phyloP scores from a whole-genome alignment of 2,888 invertebrate species.

The Melanotus villosus region DNA sequence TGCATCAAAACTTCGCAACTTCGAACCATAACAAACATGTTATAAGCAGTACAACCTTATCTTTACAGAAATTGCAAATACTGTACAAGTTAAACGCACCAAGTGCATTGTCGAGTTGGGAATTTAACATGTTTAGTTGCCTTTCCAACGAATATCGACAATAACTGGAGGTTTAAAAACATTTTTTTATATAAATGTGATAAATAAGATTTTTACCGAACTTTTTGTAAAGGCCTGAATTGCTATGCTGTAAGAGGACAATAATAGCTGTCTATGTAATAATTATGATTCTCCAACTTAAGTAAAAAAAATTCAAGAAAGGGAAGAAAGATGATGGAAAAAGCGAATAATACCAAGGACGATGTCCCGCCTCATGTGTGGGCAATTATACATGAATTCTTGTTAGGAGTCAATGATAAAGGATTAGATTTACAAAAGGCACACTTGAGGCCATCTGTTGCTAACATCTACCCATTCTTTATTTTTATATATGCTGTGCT shows the following conservation, averaged over 20 bases:
- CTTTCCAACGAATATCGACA: neutral
- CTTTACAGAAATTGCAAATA: neutral
- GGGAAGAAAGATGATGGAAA: slow-evolving; percentile 31
- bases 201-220: neutral
- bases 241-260: slow-evolving; percentile 12
- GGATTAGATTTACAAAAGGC: slow-evolving; percentile 73
- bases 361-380: slow-evolving; percentile 59
- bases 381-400: slow-evolving; percentile 59
- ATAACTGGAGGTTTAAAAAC: neutral
- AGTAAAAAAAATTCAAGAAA: no score
- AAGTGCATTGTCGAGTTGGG: neutral
- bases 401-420: slow-evolving; percentile 57
- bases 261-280: slow-evolving; percentile 10
- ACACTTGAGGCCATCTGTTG: slow-evolving; percentile 73
- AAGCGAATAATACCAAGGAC: slow-evolving; percentile 40
- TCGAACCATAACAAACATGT: neutral
- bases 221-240: neutral
- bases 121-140: neutral
- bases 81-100: neutral
- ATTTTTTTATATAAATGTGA: neutral
- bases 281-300: neutral
- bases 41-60: neutral
- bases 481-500: slow-evolving; percentile 75
- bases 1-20: neutral
- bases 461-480: slow-evolving; percentile 74